A percentile compares a stretch with the other conserved stretches of the same genome.
Evolutionary conservation across 2,113 vertebrate species (phyloP).

Genomic region (Donacobius atricapilla): DNA sequence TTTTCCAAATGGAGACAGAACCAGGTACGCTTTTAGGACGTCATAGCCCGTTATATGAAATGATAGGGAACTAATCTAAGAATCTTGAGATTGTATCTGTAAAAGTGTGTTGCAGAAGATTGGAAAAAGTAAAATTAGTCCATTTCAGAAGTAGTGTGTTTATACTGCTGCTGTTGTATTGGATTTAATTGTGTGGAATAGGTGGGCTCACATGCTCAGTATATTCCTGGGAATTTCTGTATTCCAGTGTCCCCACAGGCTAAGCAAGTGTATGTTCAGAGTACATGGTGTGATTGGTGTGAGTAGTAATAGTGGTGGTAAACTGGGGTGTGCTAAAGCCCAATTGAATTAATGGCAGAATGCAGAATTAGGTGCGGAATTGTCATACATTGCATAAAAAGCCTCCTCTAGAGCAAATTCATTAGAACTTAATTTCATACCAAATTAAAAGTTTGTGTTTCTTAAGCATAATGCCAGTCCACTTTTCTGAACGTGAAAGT

Average conservation of each 20-base stretch:
- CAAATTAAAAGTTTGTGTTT: neutral
- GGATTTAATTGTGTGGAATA: neutral
- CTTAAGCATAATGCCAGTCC: neutral
- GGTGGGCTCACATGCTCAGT: neutral
- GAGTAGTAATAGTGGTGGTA: neutral
- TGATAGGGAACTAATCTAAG: neutral
- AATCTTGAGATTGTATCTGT: neutral
- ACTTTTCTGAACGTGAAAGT: neutral
- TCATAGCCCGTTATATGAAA: neutral
- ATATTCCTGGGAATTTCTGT: neutral
- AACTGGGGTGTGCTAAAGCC: neutral
- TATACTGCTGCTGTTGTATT: neutral
- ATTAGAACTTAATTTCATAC: neutral
- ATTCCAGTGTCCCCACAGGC: neutral
- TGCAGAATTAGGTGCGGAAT: neutral
- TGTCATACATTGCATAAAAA: neutral
- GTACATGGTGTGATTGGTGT: neutral
- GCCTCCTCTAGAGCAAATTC: neutral
- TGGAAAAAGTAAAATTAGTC: neutral
- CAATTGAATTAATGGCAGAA: neutral
- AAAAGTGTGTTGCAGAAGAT: neutral
- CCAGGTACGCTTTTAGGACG: neutral
- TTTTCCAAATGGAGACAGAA: neutral
- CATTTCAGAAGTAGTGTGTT: neutral
- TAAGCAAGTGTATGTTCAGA: neutral